Evolutionary conservation across 2,797 vertebrate genomes (phyloP).

Genomic region (Chanos chanos): DNA sequence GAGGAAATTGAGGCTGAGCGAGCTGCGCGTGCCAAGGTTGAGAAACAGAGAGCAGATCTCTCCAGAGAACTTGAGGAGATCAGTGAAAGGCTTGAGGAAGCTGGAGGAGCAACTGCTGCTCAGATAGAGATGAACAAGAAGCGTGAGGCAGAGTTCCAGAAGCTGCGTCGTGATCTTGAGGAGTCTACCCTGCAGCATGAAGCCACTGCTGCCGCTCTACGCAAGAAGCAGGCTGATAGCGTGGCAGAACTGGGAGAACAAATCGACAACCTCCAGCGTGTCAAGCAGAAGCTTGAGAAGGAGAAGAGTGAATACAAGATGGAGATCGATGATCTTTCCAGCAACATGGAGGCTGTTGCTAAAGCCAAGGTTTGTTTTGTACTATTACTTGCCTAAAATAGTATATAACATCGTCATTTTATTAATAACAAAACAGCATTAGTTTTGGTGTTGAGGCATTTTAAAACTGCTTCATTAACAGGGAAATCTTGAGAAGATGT

Average conservation of each 20-base stretch:
- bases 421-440: too few species aligned
- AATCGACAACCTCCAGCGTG: slow-evolving; percentile 83
- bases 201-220: slow-evolving; percentile 72
- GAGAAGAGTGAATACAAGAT: slow-evolving; percentile 88
- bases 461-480: slow-evolving; percentile 46
- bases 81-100: slow-evolving; percentile 82
- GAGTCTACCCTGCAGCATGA: slow-evolving; percentile 87
- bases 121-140: slow-evolving; percentile 88
- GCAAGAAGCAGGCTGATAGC: slow-evolving; percentile 84
- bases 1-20: slow-evolving; percentile 85
- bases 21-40: slow-evolving; percentile 71
- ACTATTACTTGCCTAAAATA: too few species aligned
- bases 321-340: slow-evolving; percentile 83
- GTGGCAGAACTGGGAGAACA: slow-evolving; percentile 84
- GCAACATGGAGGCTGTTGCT: slow-evolving; percentile 78
- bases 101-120: slow-evolving; percentile 77
- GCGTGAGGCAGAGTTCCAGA: slow-evolving; percentile 84
- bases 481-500: slow-evolving; percentile 84
- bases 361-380: slow-evolving; percentile 79
- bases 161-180: slow-evolving; percentile 79
- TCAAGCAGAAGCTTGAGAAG: slow-evolving; percentile 88
- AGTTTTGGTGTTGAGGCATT: slow-evolving; percentile 51
- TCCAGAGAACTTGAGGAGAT: slow-evolving; percentile 86
- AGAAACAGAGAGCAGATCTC: slow-evolving; percentile 80
- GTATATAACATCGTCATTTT: background rate